Conservation (phyloP, 2,797 vertebrate genomes). For the Phaenicophaeus curvirostris region DNA sequence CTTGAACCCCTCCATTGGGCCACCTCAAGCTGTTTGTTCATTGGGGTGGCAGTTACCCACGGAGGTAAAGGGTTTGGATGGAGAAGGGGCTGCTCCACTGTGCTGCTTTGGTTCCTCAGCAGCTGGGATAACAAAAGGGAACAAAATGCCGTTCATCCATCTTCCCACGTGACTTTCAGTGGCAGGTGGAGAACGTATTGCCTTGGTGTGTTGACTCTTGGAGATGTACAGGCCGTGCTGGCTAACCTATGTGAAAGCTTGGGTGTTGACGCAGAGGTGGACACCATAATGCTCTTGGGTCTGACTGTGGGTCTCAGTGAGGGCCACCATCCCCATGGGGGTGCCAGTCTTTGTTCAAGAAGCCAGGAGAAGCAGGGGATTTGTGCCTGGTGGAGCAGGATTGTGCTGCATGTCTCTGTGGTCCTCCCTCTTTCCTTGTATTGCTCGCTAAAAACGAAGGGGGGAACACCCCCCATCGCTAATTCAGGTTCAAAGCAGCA, state of each 20-base stretch:
- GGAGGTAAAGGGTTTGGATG: rapidly evolving
- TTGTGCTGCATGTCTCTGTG: rapidly evolving
- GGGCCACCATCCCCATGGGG: rapidly evolving
- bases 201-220: background rate
- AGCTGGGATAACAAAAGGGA: background rate
- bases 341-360: rapidly evolving
- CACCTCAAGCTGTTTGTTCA: background rate
- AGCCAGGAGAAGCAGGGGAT: background rate
- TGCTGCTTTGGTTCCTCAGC: background rate
- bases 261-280: rapidly evolving
- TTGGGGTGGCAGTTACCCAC: rapidly evolving
- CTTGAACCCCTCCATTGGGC: background rate
- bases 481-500: rapidly evolving
- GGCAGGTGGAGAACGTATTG: background rate
- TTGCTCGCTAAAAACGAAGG: rapidly evolving
- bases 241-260: rapidly evolving
- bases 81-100: background rate
- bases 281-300: rapidly evolving
- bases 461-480: background rate
- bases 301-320: rapidly evolving
- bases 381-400: background rate
- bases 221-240: background rate
- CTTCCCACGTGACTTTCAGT: background rate
- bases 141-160: rapidly evolving
- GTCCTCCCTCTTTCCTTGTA: background rate